These are phyloP conservation scores for Cantharis lateralis DNA, from an alignment of 2,888 invertebrate species.

Conservation along the genomic window DNA sequence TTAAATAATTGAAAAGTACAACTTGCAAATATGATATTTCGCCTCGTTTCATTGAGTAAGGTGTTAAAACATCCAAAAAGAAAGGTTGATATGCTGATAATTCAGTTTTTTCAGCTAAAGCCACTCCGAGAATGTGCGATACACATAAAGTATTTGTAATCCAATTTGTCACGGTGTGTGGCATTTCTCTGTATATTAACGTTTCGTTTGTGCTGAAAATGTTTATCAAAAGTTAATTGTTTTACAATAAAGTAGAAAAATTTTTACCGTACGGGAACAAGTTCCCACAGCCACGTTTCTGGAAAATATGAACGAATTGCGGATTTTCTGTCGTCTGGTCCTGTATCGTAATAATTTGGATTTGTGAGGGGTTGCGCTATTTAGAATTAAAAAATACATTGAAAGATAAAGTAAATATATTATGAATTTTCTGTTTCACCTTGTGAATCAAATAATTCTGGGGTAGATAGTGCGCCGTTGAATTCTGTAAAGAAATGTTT, in stretches of 20 bases:
- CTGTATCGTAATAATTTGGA: slow-evolving; percentile 35
- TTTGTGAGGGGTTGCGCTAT: slow-evolving; percentile 12
- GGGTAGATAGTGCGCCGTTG: not conserved
- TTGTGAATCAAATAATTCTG: slow-evolving; percentile 6
- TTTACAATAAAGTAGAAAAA: not conserved
- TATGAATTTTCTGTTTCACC: not conserved
- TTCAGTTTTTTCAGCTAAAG: slow-evolving; percentile 41
- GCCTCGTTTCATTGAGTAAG: slow-evolving; percentile 68
- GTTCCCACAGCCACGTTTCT: slow-evolving; percentile 73
- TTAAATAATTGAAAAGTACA: slow-evolving; percentile 74
- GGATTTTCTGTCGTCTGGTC: slow-evolving; percentile 42
- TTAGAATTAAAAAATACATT: not conserved
- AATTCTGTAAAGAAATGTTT: not conserved
- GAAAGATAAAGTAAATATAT: not conserved
- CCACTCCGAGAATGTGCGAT: slow-evolving; percentile 54
- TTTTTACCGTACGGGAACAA: slow-evolving; percentile 56
- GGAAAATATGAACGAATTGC: slow-evolving; percentile 58
- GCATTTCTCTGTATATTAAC: slow-evolving; percentile 55
- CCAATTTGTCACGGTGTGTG: slow-evolving; percentile 68
- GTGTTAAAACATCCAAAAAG: slow-evolving; percentile 72
- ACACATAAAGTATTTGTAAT: slow-evolving; percentile 63
- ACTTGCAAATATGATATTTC: slow-evolving; percentile 69
- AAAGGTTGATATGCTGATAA: slow-evolving; percentile 70
- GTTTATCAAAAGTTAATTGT: not conserved
- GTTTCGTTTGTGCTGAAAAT: slow-evolving; percentile 48